Percentiles rank a stretch among this genome's conserved stretches.
phyloP scores from a whole-genome alignment of 2,797 vertebrate genomes.

The Distichodus sexfasciatus region DNA sequence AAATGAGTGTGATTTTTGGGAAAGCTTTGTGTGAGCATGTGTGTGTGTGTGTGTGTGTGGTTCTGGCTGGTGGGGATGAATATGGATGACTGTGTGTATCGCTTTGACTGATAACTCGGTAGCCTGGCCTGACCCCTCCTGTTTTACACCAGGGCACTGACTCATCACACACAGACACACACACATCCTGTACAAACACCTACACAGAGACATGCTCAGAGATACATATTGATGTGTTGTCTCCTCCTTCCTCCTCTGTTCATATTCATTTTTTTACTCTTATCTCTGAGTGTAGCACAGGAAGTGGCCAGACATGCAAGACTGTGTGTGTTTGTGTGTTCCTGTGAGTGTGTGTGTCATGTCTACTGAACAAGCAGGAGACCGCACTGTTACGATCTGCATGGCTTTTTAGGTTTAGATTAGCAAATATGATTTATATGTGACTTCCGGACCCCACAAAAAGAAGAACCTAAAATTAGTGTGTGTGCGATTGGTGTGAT shows the following conservation, averaged over 20 bases:
- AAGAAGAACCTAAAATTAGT: too few species aligned
- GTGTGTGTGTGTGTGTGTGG: neutral
- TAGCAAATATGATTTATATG: too few species aligned
- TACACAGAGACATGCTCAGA: neutral
- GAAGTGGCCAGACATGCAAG: slow-evolving; percentile 4
- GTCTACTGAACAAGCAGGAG: too few species aligned
- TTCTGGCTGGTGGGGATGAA: neutral
- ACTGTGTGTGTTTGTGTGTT: neutral
- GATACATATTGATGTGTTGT: slow-evolving; percentile 30
- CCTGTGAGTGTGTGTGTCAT: too few species aligned
- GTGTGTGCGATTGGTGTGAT: too few species aligned
- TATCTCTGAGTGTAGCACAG: slow-evolving; percentile 13
- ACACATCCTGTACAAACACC: slow-evolving; percentile 7
- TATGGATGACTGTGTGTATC: neutral
- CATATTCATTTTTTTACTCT: slow-evolving; percentile 17
- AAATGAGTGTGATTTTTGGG: neutral
- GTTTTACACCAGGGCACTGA: slow-evolving; percentile 2
- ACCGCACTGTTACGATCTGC: too few species aligned
- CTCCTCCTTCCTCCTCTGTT: slow-evolving; percentile 16
- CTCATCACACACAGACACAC: slow-evolving; percentile 21
- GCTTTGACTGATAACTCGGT: slow-evolving; percentile 22
- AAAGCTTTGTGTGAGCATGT: neutral
- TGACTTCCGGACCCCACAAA: too few species aligned
- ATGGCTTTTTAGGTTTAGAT: too few species aligned
- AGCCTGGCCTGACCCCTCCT: neutral